A percentile compares a stretch with the other conserved stretches of the same genome.
These are phyloP conservation scores for Artemia franciscana DNA, from an alignment of 1,140 invertebrate genomes.

Conservation along the genomic window DNA sequence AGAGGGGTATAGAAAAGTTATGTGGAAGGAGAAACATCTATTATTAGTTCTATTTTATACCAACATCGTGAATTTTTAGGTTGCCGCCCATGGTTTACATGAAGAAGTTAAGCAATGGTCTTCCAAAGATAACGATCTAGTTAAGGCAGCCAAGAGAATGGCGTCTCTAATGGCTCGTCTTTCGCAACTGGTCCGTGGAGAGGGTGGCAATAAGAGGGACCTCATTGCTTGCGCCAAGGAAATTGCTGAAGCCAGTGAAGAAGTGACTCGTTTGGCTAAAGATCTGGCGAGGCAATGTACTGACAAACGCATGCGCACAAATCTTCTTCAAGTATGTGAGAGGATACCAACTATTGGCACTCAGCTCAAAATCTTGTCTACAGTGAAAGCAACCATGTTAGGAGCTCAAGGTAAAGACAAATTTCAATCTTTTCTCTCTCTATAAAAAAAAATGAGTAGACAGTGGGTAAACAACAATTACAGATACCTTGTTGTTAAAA, in stretches of 20 bases:
- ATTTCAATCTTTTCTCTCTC: no score
- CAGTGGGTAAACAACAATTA: no score
- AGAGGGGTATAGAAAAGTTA: no score
- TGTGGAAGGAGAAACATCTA: no score
- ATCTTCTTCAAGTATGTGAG: constrained; percentile 94
- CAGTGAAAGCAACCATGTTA: constrained; percentile 97
- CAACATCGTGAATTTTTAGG: no score
- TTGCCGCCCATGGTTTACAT: constrained; percentile 92
- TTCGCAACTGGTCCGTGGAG: constrained; percentile 78
- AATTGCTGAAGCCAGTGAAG: constrained; percentile 91
- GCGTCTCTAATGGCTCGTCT: constrained; percentile 89
- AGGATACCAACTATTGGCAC: constrained; percentile 99
- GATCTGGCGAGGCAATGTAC: constrained; percentile 91
- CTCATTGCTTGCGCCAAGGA: constrained; percentile 91
- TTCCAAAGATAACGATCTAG: constrained; percentile 96
- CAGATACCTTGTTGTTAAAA: no score
- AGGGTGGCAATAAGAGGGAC: constrained; percentile 86
- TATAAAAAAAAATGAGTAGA: no score
- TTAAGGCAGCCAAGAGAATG: constrained; percentile 95
- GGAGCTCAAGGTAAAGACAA: constrained; percentile 95
- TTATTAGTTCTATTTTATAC: no score
- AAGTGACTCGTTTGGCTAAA: constrained; percentile 89
- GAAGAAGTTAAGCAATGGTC: constrained; percentile 97
- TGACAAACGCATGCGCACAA: constrained; percentile 91
- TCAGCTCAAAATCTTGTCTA: constrained; percentile 92